phyloP scores from a whole-genome alignment of 2,113 vertebrate genomes.

The Dipodomys spectabilis region DNA sequence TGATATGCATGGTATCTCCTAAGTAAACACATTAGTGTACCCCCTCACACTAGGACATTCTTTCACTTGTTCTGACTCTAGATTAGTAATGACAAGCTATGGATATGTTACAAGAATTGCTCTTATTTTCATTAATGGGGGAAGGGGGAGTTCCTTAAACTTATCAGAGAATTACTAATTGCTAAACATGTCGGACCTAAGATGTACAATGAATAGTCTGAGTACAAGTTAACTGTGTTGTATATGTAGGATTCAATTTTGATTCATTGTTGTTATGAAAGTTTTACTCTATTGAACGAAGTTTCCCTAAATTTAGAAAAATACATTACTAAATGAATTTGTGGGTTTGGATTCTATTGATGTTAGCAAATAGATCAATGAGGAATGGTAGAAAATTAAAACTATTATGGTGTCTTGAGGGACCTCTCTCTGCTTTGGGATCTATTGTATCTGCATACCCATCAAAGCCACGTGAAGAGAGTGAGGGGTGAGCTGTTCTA shows the following conservation, averaged over 20 bases:
- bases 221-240: background rate
- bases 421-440: background rate
- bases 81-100: background rate
- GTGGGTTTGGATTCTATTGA: constrained; percentile 27
- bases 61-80: background rate
- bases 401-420: background rate
- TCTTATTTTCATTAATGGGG: background rate
- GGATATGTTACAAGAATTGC: background rate
- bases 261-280: background rate
- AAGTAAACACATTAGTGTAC: background rate
- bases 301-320: too few species aligned
- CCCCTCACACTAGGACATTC: background rate
- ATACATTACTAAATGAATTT: background rate
- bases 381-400: background rate
- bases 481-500: rapidly evolving
- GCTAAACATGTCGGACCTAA: background rate
- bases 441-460: background rate
- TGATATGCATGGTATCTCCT: rapidly evolving
- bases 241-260: background rate
- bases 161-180: background rate
- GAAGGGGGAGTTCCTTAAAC: background rate
- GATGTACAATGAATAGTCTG: background rate
- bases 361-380: background rate
- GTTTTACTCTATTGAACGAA: background rate
- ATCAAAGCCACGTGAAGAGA: background rate